Evolutionary conservation across 1,140 invertebrate genomes (phyloP), one percentile per base, ranked within the genome.

Genomic region (Papilio polyxenes): DNA sequence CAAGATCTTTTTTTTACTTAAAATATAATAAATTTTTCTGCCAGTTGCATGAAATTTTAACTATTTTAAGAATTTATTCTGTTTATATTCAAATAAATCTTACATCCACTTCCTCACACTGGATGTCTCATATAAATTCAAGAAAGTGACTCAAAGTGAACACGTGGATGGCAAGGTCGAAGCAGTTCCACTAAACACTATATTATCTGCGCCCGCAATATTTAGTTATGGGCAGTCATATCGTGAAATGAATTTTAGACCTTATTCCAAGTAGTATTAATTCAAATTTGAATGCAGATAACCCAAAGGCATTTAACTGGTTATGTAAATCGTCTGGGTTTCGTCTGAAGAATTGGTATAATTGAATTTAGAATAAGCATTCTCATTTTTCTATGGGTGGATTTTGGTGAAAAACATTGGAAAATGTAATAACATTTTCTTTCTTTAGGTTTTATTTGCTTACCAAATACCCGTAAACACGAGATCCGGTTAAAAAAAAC

Each of bases 91-190:
- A 7, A 65, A 65, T 65, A 65, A 65, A 65, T 65, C 44, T 51
- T 53, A 77, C 3, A 77, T 53, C 20, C 23, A 77, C 23, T 77
- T 53, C 75, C 44, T 23, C n/a, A 8, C 49, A 48, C 40, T n/a
- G 51, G n/a, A 37, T 82, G 40, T 56, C 48, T 53, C 40, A 69
- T 78, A 78, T 72, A 72, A 56, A 76, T 81, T 59, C 75, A 80
- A 78, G 82, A 62, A 82, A 75, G 75, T 83, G 82, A 80, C 84
- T 85, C 84, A 84, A 65, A 15, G 9, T 53, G 20, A 85, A 82
- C 87, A 90, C 89, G 88, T 89, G 89, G 88, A 80, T 13, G 76
- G 79, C 89, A 90, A 89, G 89, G 89, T 86, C 89, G 87, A 75
- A 82, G 77, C 53, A 31, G 31, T 59, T 11, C n/a, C n/a, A 79